A percentile compares a stretch with the other conserved stretches of the same genome.
These are phyloP conservation scores for Tapirus terrestris DNA, from an alignment of 2,113 vertebrate genomes.

Conservation along the genomic window DNA sequence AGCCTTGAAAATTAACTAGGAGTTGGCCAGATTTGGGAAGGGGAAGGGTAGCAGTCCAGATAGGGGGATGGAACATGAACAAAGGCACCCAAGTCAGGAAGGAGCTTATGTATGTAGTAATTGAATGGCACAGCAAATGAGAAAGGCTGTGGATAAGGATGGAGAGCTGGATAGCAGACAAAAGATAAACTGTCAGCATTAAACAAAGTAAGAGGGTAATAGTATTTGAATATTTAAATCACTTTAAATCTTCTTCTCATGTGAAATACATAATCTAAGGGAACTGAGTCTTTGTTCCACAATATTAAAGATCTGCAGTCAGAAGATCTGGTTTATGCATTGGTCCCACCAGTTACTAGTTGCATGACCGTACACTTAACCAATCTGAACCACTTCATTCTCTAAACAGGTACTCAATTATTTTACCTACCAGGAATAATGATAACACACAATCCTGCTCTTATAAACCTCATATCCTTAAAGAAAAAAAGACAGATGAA, in stretches of 20 bases:
- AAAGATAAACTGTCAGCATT: not conserved
- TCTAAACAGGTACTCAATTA: conserved; percentile 4
- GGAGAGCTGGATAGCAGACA: not conserved
- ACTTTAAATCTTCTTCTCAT: not conserved
- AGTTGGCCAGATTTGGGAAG: not conserved
- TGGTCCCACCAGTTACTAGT: not conserved
- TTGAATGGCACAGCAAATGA: not conserved
- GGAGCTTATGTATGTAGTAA: not conserved
- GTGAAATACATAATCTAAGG: conserved; percentile 10
- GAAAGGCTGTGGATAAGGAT: not conserved
- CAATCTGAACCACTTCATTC: not conserved
- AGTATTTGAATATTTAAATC: not conserved
- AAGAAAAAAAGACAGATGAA: not conserved
- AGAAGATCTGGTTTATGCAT: not conserved
- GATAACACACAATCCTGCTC: not conserved
- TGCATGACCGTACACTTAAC: not conserved
- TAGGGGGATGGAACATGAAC: not conserved
- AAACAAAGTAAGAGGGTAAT: not conserved
- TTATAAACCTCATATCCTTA: not conserved
- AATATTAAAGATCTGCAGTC: not conserved
- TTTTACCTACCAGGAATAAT: not conserved
- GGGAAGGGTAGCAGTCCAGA: not conserved
- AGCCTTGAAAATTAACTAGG: not conserved
- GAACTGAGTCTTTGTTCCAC: not conserved
- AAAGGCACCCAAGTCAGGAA: not conserved